Base-by-base conservation (phyloP, 2,113 vertebrate genomes). In the Actinemys pallida region DNA sequence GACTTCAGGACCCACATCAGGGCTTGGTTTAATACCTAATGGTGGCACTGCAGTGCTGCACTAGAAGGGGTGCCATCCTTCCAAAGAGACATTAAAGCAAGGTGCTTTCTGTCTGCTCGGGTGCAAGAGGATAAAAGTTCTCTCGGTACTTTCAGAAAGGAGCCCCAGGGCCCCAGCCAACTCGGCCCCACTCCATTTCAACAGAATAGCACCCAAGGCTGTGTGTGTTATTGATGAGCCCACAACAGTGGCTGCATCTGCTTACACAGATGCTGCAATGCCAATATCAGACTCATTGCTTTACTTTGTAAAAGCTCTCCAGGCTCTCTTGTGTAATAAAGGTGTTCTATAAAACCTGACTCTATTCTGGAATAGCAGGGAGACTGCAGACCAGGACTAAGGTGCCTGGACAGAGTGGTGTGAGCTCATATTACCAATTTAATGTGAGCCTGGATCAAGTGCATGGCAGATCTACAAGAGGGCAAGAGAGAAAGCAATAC, bases 291-390 rank as follows among this genome's bases (percentile, higher is more conserved):
- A 87, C 29, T 57, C 47, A 49, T 42, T 78, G 69, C 49, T 92
- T 92, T 65, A 53, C 65, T 83, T 83, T 72, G 87, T 83, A 52
- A 72, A 69, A 53, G 54, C 85, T 54, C 93, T 96, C 91, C 83
- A 81, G 90, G 90, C 94, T 96, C 95, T 65, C 92, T 93, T 85
- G 90, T 94, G 89, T 78, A 5, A 93, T 94, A 29, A 85, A 79
- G 87, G 89, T 83, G 86, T 90, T 89, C 84, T 1, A 39, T 90
- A 87, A 93, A 91, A 90, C 8, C 88, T 81, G 86, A 87, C 86
- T 96, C 85, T 90, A 62, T 57, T 95, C 85, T 94, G 95, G 92
- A 93, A 96, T 87, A 42, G 92, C 92, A 85, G 75, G 75, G 27
- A 35, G 81, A 50, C 86, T 92, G 85, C 79, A 65, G 95, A 83